Percentiles rank a stretch among this genome's conserved stretches.
These are phyloP conservation scores for Unio pictorum DNA, from an alignment of 2,888 invertebrate species.

Conservation along the genomic window DNA sequence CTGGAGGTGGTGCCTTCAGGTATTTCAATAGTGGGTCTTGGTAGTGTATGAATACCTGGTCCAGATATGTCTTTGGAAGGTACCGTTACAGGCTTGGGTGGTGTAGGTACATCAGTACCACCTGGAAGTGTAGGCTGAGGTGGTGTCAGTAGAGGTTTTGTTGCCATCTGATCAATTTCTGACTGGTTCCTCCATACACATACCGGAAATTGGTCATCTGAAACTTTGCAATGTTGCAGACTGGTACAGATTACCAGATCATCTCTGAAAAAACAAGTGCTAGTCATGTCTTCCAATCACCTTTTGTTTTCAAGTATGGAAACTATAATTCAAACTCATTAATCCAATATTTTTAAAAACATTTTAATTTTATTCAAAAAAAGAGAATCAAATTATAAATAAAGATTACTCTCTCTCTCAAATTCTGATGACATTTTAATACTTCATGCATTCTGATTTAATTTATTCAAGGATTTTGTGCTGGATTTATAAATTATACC, in stretches of 20 bases:
- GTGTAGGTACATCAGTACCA: background rate
- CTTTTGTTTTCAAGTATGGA: too few species aligned
- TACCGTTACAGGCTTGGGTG: background rate
- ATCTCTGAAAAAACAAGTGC: constrained; percentile 17
- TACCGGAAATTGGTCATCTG: constrained; percentile 8
- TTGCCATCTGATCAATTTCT: constrained; percentile 1
- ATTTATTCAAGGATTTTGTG: too few species aligned
- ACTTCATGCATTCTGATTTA: too few species aligned
- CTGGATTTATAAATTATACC: too few species aligned
- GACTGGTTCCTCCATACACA: constrained; percentile 26
- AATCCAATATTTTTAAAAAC: too few species aligned
- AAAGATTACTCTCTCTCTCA: too few species aligned
- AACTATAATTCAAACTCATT: too few species aligned
- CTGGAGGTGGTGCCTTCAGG: background rate
- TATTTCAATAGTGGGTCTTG: background rate
- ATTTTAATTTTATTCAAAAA: too few species aligned
- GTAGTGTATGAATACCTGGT: background rate
- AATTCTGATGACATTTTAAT: too few species aligned
- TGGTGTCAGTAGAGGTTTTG: background rate
- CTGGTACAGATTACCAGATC: constrained; percentile 17
- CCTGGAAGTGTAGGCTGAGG: background rate
- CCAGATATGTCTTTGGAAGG: background rate
- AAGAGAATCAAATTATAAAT: too few species aligned
- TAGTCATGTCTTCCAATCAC: too few species aligned
- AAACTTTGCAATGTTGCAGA: constrained; percentile 20